Conservation (phyloP, 2,797 vertebrate genomes). For the Hafferia zeledoni region DNA sequence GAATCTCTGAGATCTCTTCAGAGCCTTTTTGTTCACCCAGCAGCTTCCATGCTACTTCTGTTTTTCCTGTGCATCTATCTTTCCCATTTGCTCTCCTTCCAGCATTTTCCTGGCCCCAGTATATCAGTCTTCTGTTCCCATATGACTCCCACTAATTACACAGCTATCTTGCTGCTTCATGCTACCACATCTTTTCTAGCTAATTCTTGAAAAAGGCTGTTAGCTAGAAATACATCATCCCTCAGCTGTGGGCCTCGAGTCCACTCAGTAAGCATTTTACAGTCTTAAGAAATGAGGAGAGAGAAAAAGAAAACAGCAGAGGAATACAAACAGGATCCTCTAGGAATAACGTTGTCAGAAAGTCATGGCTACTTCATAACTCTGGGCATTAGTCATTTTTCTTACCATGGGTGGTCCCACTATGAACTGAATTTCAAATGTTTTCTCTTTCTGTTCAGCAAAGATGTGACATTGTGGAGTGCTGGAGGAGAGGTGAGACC, state of each 20-base stretch:
- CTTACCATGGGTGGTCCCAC: slow-evolving; percentile 52
- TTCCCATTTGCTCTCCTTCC: not conserved
- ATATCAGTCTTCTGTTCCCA: slow-evolving; percentile 17
- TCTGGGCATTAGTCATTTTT: slow-evolving; percentile 57
- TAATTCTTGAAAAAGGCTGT: slow-evolving; percentile 16
- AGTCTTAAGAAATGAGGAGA: slow-evolving; percentile 60
- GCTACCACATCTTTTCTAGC: slow-evolving; percentile 11
- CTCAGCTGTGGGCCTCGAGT: slow-evolving; percentile 60
- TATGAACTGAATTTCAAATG: slow-evolving; percentile 7
- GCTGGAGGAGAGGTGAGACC: slow-evolving; percentile 6
- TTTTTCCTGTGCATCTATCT: not conserved
- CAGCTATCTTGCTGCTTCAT: slow-evolving; percentile 50
- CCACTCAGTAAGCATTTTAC: slow-evolving; percentile 60
- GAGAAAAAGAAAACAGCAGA: slow-evolving; percentile 48
- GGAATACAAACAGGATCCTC: slow-evolving; percentile 48
- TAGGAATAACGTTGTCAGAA: slow-evolving; percentile 53
- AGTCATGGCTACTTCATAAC: slow-evolving; percentile 57
- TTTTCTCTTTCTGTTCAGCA: not conserved
- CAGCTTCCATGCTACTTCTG: not conserved
- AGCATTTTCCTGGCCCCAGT: slow-evolving; percentile 17
- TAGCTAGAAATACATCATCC: slow-evolving; percentile 60
- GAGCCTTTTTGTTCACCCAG: not conserved
- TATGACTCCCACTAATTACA: slow-evolving; percentile 51
- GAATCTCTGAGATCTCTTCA: not conserved
- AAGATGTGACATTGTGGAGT: slow-evolving; percentile 1